Base-by-base conservation (phyloP, 2,113 vertebrate genomes). In the Cnemophilus loriae region DNA sequence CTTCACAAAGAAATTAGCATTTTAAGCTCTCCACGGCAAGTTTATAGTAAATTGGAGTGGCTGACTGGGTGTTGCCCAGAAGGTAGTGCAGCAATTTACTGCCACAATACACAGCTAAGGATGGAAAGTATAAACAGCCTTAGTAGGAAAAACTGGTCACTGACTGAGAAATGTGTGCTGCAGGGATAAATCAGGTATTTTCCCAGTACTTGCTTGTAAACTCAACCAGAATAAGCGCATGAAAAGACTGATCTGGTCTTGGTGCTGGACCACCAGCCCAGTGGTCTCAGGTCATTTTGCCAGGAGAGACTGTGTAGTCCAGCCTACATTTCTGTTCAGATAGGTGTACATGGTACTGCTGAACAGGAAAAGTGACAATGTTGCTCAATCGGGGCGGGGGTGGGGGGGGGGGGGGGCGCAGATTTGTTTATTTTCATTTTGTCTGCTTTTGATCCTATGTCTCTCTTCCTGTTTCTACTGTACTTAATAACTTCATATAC, bases 361-460 rank as follows among this genome's bases (percentile, higher is more conserved):
- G 35, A 70, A 83, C 14, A 74, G 16, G 28, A 35, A 82, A 33
- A 22, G 22, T 35, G 18, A 47, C 44, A 23, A 4, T n/a, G 4
- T 64, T 35, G 23, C 26, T 63, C 39, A 15, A 1, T 5, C 1
- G 1, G 9, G 13, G 4, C n/a, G n/a, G n/a, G n/a, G n/a, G n/a
- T n/a, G n/a, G n/a, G n/a, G n/a, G n/a, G n/a, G n/a, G n/a, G n/a
- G n/a, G n/a, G n/a, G n/a, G n/a, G n/a, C n/a, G n/a, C n/a, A n/a
- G n/a, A n/a, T n/a, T n/a, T n/a, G 16, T 57, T 81, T 3, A 19
- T 67, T 77, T 85, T 81, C 13, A 27, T 70, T 76, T 44, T 8
- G 44, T 33, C 44, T 77, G 21, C 2, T 82, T 85, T 61, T 64
- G 35, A 47, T 19, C 47, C 30, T 17, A 32, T 7, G 9, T 81